Conservation (phyloP, 2,113 vertebrate species). For the Coracopsis vasa region DNA sequence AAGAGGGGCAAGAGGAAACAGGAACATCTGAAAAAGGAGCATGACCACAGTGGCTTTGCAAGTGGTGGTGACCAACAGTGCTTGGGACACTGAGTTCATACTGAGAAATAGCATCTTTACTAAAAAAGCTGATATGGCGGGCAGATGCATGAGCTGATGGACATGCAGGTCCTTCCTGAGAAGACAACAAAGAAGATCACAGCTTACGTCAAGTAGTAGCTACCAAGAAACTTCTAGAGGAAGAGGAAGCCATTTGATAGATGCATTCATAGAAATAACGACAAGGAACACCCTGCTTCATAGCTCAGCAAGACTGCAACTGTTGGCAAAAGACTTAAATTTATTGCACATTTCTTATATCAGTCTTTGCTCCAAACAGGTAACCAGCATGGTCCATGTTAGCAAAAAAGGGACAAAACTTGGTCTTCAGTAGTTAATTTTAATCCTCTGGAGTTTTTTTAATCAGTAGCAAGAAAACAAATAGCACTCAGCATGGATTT, state of each 20-base stretch:
- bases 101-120: fast-evolving
- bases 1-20: not conserved
- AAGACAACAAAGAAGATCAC: not conserved
- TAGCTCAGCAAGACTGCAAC: not conserved
- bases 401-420: not conserved
- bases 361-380: not conserved
- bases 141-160: not conserved
- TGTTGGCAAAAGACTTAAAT: not conserved
- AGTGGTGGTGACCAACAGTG: fast-evolving
- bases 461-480: not conserved
- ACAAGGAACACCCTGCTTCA: fast-evolving
- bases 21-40: not conserved
- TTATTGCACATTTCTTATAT: not conserved
- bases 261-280: not conserved
- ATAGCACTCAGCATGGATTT: not conserved
- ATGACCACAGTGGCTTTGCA: not conserved
- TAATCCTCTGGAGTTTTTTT: not conserved
- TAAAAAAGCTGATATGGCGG: not conserved
- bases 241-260: not conserved
- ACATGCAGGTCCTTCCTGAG: not conserved
- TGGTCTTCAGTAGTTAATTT: not conserved
- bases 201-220: not conserved
- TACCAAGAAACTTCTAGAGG: not conserved
- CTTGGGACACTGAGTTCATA: not conserved
- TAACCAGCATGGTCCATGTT: not conserved